Base-by-base conservation (phyloP, 2,113 vertebrate genomes). In the Megatriorchis doriae region DNA sequence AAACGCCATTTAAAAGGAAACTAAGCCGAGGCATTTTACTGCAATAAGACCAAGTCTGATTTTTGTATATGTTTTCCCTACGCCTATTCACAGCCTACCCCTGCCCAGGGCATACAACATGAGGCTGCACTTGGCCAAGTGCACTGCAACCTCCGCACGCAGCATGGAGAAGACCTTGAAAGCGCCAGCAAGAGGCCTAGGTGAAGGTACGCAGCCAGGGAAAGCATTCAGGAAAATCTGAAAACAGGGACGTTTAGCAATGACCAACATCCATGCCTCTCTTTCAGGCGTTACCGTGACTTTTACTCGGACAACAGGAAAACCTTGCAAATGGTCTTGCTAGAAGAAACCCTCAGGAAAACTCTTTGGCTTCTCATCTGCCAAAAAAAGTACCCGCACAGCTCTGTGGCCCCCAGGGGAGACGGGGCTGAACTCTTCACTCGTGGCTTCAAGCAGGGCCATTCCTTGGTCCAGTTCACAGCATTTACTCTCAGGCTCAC, bases 181-280 rank as follows among this genome's bases (percentile, higher is more conserved):
- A 80, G 13, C 0, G 0, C 34, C 2, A 1, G 7, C 7, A 59
- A 62, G 73, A n/a, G 11, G 10, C 16, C 7, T 5, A 10, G 4
- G 13, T 80, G 45, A 66, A 73, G 20, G 21, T 11, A 32, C 7
- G 6, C 22, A 81, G 26, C 15, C 40, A n/a, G 5, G 3, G 3
- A 34, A 90, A 88, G 7, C 1, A 0, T 40, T 66, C 48, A 31
- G 36, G 36, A 56, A 68, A 84, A 86, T 19, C 40, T 53, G 53
- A 83, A 87, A 23, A 19, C 20, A n/a, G 3, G 3, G 0, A 23
- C 2, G 10, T 48, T 80, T 16, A 81, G 17, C 38, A 79, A 38
- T 38, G 20, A n/a, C 12, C 29, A 45, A 25, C 8, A 62, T 17
- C 23, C 42, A 7, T 38, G 17, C 9, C 27, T 65, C 40, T 84